A percentile compares a stretch with the other conserved stretches of the same genome.
phyloP scores from a whole-genome alignment of 2,888 invertebrate genomes.

The Drosophila rubida region DNA sequence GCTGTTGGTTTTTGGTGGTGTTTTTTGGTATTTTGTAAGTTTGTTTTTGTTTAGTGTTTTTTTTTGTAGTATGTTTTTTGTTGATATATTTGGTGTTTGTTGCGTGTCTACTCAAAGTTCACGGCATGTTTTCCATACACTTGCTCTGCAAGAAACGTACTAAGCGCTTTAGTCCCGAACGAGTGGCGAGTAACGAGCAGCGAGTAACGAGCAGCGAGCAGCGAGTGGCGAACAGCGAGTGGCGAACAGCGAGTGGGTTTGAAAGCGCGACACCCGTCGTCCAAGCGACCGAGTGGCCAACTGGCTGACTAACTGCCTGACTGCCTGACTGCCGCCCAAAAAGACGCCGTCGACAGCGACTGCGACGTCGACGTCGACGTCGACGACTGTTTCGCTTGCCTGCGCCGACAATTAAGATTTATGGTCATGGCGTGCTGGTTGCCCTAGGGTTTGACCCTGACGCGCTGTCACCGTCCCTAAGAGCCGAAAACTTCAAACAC shows the following conservation, averaged over 20 bases:
- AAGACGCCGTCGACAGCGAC: conserved; percentile 18
- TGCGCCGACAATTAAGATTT: conserved; percentile 75
- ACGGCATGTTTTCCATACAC: conserved; percentile 54
- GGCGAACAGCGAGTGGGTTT: conserved; percentile 3
- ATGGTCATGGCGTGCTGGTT: conserved; percentile 73
- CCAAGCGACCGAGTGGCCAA: conserved; percentile 21
- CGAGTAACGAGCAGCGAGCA: conserved; percentile 6
- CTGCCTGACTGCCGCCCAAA: conserved; percentile 9
- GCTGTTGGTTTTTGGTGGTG: conserved; percentile 41
- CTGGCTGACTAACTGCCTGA: conserved; percentile 24
- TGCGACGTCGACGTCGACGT: conserved; percentile 22
- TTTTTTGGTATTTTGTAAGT: conserved; percentile 57
- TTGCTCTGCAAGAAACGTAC: conserved; percentile 31
- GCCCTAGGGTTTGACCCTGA: conserved; percentile 58
- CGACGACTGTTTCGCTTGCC: conserved; percentile 65
- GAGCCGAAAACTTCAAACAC: not conserved
- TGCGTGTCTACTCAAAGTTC: conserved; percentile 32
- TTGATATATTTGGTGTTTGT: conserved; percentile 50
- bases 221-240: conserved; percentile 1
- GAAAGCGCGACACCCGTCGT: conserved; percentile 5
- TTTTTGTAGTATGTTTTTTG: not conserved
- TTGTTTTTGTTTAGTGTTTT: conserved; percentile 30
- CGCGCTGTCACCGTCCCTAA: conserved; percentile 11
- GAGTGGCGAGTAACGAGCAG: conserved; percentile 1
- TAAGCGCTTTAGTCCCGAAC: conserved; percentile 9